These are phyloP conservation scores for Ceramica pisi DNA, from an alignment of 2,888 invertebrate species.

Conservation along the genomic window DNA sequence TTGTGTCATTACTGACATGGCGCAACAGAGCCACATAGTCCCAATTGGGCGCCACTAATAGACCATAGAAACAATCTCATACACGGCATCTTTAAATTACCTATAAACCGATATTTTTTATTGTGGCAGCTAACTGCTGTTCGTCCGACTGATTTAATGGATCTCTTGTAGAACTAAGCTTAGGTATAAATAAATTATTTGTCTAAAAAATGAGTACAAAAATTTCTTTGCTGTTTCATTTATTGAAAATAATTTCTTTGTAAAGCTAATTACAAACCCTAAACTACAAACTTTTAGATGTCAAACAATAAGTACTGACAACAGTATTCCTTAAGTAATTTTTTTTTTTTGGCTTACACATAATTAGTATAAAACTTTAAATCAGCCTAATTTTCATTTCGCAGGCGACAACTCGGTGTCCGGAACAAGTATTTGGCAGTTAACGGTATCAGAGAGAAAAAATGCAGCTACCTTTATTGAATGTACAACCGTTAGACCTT, in stretches of 20 bases:
- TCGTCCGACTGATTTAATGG: slow-evolving; percentile 47
- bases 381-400: slow-evolving; percentile 26
- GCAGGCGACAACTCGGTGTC: slow-evolving; percentile 55
- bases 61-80: no score
- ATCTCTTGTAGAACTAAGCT: slow-evolving; percentile 48
- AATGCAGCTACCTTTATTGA: slow-evolving; percentile 78
- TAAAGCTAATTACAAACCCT: no score
- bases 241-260: neutral
- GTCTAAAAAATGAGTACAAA: neutral
- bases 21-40: no score
- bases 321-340: neutral
- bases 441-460: slow-evolving; percentile 75
- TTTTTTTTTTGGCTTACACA: no score
- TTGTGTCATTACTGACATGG: no score
- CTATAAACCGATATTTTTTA: slow-evolving; percentile 23
- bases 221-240: slow-evolving; percentile 17
- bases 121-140: slow-evolving; percentile 17
- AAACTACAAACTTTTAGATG: neutral
- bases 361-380: neutral
- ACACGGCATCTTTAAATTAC: neutral
- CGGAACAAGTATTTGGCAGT: slow-evolving; percentile 79
- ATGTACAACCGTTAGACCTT: slow-evolving; percentile 78
- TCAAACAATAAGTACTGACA: neutral
- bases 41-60: no score
- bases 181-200: neutral